Percentiles rank a stretch among this genome's conserved stretches.
phyloP scores from a whole-genome alignment of 2,888 invertebrate genomes.

The Catocala fraxini region DNA sequence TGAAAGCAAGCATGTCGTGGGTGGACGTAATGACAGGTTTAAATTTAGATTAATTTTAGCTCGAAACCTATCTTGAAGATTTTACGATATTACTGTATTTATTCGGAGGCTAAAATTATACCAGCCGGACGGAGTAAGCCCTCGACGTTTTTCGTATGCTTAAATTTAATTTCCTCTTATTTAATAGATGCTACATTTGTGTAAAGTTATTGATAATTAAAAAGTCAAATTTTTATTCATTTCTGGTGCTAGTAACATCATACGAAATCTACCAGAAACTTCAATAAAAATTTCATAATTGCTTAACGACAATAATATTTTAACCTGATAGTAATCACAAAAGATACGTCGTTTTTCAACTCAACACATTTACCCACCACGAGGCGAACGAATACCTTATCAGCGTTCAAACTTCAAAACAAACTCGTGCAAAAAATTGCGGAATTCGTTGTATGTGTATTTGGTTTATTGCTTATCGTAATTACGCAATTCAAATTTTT shows the following conservation, averaged over 20 bases:
- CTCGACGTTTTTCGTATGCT: slow-evolving; percentile 26
- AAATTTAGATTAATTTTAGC: slow-evolving; percentile 52
- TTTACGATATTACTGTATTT: slow-evolving; percentile 53
- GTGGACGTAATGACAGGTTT: slow-evolving; percentile 52
- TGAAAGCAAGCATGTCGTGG: slow-evolving; percentile 53
- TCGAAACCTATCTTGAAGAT: slow-evolving; percentile 48
- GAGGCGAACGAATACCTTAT: slow-evolving; percentile 22
- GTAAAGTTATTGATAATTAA: neutral
- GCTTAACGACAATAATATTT: too few relatives aligned
- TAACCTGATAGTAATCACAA: too few relatives aligned
- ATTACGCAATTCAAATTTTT: slow-evolving; percentile 29
- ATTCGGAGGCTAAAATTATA: slow-evolving; percentile 48
- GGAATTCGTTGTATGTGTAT: slow-evolving; percentile 15
- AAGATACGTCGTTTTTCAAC: neutral
- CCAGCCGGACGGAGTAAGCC: slow-evolving; percentile 37
- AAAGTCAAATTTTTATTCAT: too few relatives aligned
- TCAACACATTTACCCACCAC: neutral
- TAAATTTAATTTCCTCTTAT: slow-evolving; percentile 30
- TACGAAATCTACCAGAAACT: too few relatives aligned
- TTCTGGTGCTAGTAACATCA: too few relatives aligned
- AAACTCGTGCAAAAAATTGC: slow-evolving; percentile 19
- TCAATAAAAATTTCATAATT: too few relatives aligned
- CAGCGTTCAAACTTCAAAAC: slow-evolving; percentile 22
- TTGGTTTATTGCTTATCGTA: slow-evolving; percentile 16
- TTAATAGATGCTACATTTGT: slow-evolving; percentile 7